These are phyloP conservation scores for Thalassoma bifasciatum DNA, from an alignment of 2,113 vertebrate species.

Conservation along the genomic window DNA sequence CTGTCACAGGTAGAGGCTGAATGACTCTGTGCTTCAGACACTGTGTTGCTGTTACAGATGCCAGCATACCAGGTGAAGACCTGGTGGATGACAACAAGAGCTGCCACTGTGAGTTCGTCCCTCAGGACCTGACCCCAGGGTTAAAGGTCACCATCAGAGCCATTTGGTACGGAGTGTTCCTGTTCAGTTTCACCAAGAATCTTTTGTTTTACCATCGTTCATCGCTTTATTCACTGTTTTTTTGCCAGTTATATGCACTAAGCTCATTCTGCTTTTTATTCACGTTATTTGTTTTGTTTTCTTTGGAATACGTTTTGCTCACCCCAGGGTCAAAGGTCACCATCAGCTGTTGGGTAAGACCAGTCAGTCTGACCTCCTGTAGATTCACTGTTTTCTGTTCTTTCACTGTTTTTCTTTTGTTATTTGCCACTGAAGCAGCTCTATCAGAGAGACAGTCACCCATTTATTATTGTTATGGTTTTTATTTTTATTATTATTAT, in stretches of 20 bases:
- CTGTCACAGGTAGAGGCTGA: neutral
- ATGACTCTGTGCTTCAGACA: neutral
- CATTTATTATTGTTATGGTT: neutral
- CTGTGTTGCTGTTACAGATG: conserved; percentile 82
- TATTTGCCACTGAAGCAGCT: conserved; percentile 17
- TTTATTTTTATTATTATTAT: neutral
- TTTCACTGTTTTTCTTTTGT: conserved; percentile 42
- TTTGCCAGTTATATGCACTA: conserved; percentile 56
- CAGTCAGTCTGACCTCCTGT: conserved; percentile 58
- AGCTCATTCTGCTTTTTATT: conserved; percentile 67
- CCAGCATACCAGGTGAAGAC: conserved; percentile 94
- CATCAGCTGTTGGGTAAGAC: conserved; percentile 77
- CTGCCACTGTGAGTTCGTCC: conserved; percentile 95
- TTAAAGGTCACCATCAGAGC: conserved; percentile 97
- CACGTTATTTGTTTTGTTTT: conserved; percentile 54
- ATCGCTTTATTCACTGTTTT: conserved; percentile 55
- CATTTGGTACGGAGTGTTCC: conserved; percentile 87
- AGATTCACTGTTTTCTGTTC: conserved; percentile 55
- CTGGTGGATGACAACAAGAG: conserved; percentile 94
- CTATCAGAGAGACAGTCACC: conserved; percentile 22
- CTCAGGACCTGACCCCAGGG: conserved; percentile 93
- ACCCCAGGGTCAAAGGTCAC: conserved; percentile 75
- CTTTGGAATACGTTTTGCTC: conserved; percentile 71
- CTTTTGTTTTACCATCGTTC: conserved; percentile 19
- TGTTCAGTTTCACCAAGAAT: neutral